These are phyloP conservation scores for Pollimyrus isidori DNA, from an alignment of 2,113 vertebrate species.

Conservation along the genomic window DNA sequence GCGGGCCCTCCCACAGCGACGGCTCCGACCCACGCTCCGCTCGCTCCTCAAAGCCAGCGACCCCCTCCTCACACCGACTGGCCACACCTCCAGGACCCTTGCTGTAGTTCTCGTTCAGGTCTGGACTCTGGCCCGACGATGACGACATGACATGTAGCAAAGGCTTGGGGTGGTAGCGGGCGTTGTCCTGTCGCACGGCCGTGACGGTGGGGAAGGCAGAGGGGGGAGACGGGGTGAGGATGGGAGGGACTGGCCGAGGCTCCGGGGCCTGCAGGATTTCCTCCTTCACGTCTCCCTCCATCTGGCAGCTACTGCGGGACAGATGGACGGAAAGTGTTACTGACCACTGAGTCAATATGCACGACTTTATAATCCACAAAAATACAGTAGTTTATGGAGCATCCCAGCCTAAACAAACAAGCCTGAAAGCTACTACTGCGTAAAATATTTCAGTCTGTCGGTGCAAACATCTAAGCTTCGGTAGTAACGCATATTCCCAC, in stretches of 20 bases:
- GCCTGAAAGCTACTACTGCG: not conserved
- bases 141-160: slow-evolving; percentile 80
- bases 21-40: slow-evolving; percentile 90
- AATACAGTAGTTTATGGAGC: not conserved
- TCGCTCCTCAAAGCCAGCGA: slow-evolving; percentile 80
- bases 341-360: not conserved
- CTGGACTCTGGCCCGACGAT: slow-evolving; percentile 65
- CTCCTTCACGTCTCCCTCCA: slow-evolving; percentile 89
- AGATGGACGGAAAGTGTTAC: not conserved
- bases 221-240: slow-evolving; percentile 90
- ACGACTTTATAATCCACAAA: not conserved
- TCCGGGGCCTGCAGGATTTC: slow-evolving; percentile 96
- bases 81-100: slow-evolving; percentile 54
- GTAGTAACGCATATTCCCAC: slow-evolving; percentile 32
- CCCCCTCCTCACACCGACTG: slow-evolving; percentile 45
- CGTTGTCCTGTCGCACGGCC: slow-evolving; percentile 87
- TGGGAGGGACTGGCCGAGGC: slow-evolving; percentile 90
- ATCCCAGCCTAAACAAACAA: not conserved
- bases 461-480: not conserved
- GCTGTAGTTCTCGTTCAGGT: slow-evolving; percentile 87
- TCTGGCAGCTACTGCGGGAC: slow-evolving; percentile 68
- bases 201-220: slow-evolving; percentile 93
- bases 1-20: slow-evolving; percentile 83
- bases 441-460: not conserved
- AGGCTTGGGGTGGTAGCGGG: slow-evolving; percentile 95